Base-by-base conservation (phyloP, 1,140 invertebrate species). In the Idris sp. region DNA sequence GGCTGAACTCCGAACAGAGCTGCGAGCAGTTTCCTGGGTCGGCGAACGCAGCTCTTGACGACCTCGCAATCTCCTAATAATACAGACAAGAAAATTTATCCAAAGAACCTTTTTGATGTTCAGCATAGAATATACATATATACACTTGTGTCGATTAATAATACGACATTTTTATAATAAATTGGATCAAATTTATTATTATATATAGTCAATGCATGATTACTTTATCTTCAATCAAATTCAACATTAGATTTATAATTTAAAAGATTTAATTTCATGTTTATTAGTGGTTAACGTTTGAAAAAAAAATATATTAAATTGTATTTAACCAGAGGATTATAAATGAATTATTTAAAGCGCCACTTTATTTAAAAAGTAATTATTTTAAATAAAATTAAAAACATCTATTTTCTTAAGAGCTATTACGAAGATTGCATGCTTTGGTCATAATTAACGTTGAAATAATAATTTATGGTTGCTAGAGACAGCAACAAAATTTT, bases 1-100 rank as follows among this genome's bases (percentile, higher is more conserved):
- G 71, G 86, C 79, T 38, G 87, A 88, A 76, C 87, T 88, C 22
- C 85, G 85, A 38, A 86, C 84, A 1, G 86, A 88, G 61, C 87
- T 87, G n/a, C 84, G 82, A 14, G 82, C 83, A n/a, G 86, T 86
- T 78, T 87, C 85, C 69, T 84, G 83, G 15, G 74, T 85, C 30
- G 85, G 83, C 31, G 84, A 86, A 53, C 80, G 86, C 30, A 80
- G 53, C 7, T 84, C 84, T 59, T 81, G 82, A 33, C 85, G 85
- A 26, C 78, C 80, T 53, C 85, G 81, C 18, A 67, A 40, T 73
- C 85, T 79, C 58, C 84, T 87, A 71, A 43, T 75, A 83, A 69
- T 40, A 69, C 6, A 54, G 41, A 56, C 40, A 10, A 41, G 38
- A 38, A 58, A 46, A 68, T 58, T 8, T 62, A 59, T 41, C 54